Conservation (phyloP, 2,113 vertebrate genomes). For the Plectropomus leopardus region DNA sequence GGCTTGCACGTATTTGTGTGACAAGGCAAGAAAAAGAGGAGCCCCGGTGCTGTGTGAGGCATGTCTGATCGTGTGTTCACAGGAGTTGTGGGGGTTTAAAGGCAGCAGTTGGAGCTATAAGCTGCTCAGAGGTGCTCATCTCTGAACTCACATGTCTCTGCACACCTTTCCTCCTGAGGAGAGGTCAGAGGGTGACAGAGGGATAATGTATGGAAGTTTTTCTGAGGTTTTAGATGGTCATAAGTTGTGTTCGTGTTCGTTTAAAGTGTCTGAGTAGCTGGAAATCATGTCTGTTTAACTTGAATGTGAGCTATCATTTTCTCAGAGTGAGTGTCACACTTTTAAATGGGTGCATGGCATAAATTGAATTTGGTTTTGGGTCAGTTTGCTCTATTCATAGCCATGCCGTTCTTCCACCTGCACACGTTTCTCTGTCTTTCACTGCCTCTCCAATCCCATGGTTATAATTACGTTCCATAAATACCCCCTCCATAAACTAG, state of each 20-base stretch:
- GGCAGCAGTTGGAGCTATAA: constrained; percentile 9
- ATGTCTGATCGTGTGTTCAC: background rate
- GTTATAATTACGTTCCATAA: constrained; percentile 79
- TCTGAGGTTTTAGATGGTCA: background rate
- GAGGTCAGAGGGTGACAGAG: background rate
- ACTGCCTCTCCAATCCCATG: constrained; percentile 28
- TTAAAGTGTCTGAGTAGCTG: background rate
- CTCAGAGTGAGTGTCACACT: constrained; percentile 58
- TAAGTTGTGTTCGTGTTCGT: background rate
- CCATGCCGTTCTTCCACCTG: constrained; percentile 47
- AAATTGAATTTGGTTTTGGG: constrained; percentile 66
- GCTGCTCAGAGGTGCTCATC: constrained; percentile 34
- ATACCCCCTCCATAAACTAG: constrained; percentile 61
- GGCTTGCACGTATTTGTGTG: background rate
- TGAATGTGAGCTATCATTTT: constrained; percentile 29
- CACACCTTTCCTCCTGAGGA: background rate
- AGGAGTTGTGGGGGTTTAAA: constrained; percentile 16
- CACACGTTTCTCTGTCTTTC: constrained; percentile 14
- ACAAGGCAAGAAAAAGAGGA: background rate
- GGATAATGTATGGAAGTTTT: background rate
- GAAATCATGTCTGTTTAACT: background rate
- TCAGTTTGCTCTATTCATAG: constrained; percentile 77
- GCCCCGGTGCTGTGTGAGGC: background rate
- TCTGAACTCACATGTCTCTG: constrained; percentile 24
- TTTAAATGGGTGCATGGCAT: constrained; percentile 58